A percentile compares a stretch with the other conserved stretches of the same genome.
Evolutionary conservation across 2,113 vertebrate species (phyloP).

Genomic region (Thomomys bottae): DNA sequence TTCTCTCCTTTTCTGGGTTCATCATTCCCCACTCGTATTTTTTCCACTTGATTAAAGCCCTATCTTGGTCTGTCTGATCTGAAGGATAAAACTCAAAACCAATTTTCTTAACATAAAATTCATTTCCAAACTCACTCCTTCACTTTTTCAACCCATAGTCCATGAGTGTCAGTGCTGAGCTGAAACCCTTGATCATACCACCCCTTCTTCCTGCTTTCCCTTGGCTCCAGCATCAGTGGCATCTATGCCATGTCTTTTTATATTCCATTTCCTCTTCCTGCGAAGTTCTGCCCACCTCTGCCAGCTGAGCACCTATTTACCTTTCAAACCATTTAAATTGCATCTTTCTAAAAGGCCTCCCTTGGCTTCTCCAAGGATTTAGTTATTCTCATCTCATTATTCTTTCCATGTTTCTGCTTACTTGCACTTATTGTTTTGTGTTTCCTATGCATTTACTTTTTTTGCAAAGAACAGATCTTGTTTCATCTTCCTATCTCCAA

Average conservation of each 20-base stretch:
- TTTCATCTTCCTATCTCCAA: not conserved
- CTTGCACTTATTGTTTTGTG: not conserved
- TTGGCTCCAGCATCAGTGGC: not conserved
- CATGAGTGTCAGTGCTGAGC: not conserved
- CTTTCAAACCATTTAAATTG: not conserved
- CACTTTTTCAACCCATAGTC: not conserved
- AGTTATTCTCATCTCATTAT: not conserved
- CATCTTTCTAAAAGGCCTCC: not conserved
- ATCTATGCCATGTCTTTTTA: not conserved
- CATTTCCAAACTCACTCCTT: not conserved
- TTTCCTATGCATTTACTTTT: not conserved
- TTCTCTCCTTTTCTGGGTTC: not conserved
- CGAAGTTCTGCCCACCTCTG: not conserved
- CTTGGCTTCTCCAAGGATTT: not conserved
- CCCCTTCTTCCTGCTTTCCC: not conserved
- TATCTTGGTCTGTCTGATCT: not conserved
- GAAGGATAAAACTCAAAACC: not conserved
- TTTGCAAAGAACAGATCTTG: not conserved
- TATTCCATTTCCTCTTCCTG: not conserved
- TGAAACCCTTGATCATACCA: fast-evolving
- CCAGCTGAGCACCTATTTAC: not conserved
- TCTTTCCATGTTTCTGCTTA: not conserved
- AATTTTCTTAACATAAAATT: not conserved
- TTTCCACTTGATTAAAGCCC: not conserved
- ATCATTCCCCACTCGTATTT: not conserved